Percentiles rank a stretch among this genome's conserved stretches.
Conservation (phyloP, 2,888 invertebrate genomes). For the Cyrtodaria siliqua region DNA sequence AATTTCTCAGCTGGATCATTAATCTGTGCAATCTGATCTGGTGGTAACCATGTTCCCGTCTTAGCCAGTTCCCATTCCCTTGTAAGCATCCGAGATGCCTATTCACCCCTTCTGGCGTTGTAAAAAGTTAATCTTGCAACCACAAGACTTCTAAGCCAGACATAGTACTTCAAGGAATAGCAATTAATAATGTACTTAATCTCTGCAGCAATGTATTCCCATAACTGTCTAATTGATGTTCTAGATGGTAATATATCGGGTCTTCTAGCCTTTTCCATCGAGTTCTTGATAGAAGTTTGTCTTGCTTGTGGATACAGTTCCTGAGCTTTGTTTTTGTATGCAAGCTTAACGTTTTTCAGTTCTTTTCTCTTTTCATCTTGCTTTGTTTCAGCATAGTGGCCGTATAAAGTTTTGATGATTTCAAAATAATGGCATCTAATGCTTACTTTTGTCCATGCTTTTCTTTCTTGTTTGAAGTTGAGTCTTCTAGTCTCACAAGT, state of each 20-base stretch:
- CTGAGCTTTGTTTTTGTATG: constrained; percentile 19
- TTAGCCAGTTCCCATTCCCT: too few species aligned
- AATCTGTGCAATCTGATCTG: constrained; percentile 29
- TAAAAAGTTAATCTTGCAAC: constrained; percentile 44
- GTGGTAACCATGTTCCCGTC: too few species aligned
- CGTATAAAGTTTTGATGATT: constrained; percentile 13
- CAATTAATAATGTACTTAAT: constrained; percentile 13
- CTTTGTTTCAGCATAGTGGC: constrained; percentile 20
- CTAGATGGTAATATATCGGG: constrained; percentile 38
- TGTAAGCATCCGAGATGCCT: too few species aligned
- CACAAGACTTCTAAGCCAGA: constrained; percentile 47
- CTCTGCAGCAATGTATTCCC: constrained; percentile 28
- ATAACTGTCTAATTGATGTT: constrained; percentile 24
- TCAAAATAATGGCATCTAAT: constrained; percentile 20
- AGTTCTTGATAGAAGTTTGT: constrained; percentile 20
- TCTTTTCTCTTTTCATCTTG: constrained; percentile 18
- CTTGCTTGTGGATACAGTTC: constrained; percentile 23
- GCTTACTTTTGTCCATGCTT: constrained; percentile 16
- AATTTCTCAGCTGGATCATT: constrained; percentile 56
- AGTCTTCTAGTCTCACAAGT: too few species aligned
- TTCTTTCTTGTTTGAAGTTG: constrained; percentile 6
- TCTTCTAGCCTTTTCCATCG: constrained; percentile 25
- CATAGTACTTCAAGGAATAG: constrained; percentile 25
- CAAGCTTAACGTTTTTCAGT: constrained; percentile 11
- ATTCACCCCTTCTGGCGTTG: constrained; percentile 55